A percentile compares a stretch with the other conserved stretches of the same genome.
These are phyloP conservation scores for Rhodophaea formosa DNA, from an alignment of 2,888 invertebrate genomes.

Conservation along the genomic window DNA sequence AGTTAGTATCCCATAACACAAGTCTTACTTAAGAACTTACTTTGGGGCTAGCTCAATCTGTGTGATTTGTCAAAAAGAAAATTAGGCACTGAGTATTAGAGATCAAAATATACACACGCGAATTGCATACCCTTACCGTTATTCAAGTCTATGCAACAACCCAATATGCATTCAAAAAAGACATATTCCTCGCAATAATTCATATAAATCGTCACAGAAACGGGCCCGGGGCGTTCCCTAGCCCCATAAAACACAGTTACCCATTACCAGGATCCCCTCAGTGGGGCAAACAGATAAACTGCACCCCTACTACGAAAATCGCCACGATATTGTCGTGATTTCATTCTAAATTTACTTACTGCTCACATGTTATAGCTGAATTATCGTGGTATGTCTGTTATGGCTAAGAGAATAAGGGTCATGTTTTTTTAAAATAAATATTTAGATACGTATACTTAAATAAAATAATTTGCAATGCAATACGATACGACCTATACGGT, in stretches of 20 bases:
- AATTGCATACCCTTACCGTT: background rate
- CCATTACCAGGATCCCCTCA: slow-evolving; percentile 8
- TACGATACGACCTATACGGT: too few species aligned
- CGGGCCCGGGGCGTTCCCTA: background rate
- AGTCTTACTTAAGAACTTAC: too few species aligned
- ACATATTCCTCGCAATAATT: background rate
- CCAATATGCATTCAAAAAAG: background rate
- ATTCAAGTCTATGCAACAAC: background rate
- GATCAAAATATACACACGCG: background rate
- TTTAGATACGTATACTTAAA: too few species aligned
- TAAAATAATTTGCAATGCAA: too few species aligned
- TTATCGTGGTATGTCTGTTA: too few species aligned
- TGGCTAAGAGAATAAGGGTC: too few species aligned
- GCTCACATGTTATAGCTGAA: background rate
- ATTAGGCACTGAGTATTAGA: too few species aligned
- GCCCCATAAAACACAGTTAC: slow-evolving; percentile 10
- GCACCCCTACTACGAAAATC: background rate
- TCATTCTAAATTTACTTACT: background rate
- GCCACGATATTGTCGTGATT: background rate
- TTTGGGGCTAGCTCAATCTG: too few species aligned
- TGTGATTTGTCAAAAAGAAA: too few species aligned
- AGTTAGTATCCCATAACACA: too few species aligned
- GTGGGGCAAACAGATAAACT: slow-evolving; percentile 6
- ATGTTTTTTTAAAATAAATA: too few species aligned
- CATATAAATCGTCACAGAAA: slow-evolving; percentile 8